Conservation (phyloP, 2,797 vertebrate genomes). For the Enteromius radiatus region DNA sequence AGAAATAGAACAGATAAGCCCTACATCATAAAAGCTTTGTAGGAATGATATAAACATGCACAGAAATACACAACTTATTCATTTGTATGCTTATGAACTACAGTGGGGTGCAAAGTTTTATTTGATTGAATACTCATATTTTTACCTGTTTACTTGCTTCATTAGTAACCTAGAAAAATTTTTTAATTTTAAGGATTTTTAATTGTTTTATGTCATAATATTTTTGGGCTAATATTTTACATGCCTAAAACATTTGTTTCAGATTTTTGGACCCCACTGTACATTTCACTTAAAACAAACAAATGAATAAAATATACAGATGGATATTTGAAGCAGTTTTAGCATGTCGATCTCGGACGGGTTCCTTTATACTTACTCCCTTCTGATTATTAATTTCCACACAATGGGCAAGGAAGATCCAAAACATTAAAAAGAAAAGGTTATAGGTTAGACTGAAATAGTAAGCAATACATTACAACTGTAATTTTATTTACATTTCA, state of each 20-base stretch:
- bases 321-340: slow-evolving; percentile 11
- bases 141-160: background rate
- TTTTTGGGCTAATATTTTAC: background rate
- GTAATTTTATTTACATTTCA: background rate
- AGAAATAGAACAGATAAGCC: background rate
- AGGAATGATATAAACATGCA: slow-evolving; percentile 3
- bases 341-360: background rate
- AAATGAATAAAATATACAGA: slow-evolving; percentile 28
- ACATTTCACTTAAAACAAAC: background rate
- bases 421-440: slow-evolving; percentile 51
- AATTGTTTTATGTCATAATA: background rate
- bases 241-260: background rate
- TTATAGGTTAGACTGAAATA: slow-evolving; percentile 42
- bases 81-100: slow-evolving; percentile 31
- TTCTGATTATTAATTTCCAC: slow-evolving; percentile 38
- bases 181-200: background rate
- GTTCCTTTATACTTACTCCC: slow-evolving; percentile 53
- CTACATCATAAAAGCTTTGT: background rate
- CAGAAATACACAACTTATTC: slow-evolving; percentile 24
- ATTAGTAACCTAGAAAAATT: background rate
- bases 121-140: background rate
- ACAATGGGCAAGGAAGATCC: slow-evolving; percentile 35
- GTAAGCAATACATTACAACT: background rate
- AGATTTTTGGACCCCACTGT: background rate
- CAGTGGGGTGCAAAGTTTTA: background rate